phyloP scores from a whole-genome alignment of 2,888 invertebrate genomes.

The Microplitis deprimator region DNA sequence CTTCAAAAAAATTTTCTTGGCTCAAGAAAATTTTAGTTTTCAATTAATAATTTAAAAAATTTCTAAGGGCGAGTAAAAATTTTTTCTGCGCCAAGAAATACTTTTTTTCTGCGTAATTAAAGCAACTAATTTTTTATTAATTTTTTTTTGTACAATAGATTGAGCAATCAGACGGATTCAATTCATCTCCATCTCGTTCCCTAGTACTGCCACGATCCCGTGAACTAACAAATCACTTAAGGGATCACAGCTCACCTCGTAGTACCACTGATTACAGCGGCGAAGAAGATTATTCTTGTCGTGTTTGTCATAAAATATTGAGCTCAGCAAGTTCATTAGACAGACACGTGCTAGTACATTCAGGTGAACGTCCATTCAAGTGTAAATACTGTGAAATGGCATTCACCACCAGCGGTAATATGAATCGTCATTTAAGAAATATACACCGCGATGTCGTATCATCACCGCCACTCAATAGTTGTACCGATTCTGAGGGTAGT shows the following conservation, averaged over 20 bases:
- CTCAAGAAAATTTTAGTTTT: no score
- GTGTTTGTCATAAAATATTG: conserved; percentile 80
- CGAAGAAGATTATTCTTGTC: conserved; percentile 76
- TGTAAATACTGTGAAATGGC: conserved; percentile 85
- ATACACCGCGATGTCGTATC: conserved; percentile 56
- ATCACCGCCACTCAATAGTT: conserved; percentile 57
- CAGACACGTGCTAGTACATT: conserved; percentile 85
- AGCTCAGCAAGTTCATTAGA: conserved; percentile 86
- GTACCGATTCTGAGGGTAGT: conserved; percentile 64
- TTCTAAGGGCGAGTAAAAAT: no score
- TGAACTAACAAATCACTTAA: conserved; percentile 62
- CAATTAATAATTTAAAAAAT: no score
- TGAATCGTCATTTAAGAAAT: conserved; percentile 87
- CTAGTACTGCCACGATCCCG: conserved; percentile 57
- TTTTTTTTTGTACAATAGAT: conserved; percentile 11
- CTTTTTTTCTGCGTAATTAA: no score
- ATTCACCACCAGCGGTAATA: conserved; percentile 89
- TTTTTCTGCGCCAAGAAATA: no score
- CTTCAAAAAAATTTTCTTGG: no score
- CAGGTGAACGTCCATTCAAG: conserved; percentile 85
- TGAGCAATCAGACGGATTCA: conserved; percentile 47
- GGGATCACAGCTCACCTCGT: conserved; percentile 65
- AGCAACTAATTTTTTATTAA: no score
- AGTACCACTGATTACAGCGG: conserved; percentile 62
- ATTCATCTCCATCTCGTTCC: conserved; percentile 64